Evolutionary conservation across 2,888 invertebrate species (phyloP).

Genomic region (Pterostichus madidus): DNA sequence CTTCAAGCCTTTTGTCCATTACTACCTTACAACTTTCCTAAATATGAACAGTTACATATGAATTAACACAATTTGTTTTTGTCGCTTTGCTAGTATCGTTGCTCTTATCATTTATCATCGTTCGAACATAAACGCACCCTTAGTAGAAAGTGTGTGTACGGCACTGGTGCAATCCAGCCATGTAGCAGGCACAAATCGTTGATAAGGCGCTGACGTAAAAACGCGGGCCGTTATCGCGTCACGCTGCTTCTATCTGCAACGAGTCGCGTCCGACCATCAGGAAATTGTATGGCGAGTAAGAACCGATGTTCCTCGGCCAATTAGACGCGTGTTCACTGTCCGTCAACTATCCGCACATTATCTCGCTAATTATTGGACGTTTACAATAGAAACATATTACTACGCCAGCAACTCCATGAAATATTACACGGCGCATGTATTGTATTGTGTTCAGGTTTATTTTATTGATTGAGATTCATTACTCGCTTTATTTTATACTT

Average conservation of each 20-base stretch:
- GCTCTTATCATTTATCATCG: too few relatives aligned
- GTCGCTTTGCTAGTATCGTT: too few relatives aligned
- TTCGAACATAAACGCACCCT: too few relatives aligned
- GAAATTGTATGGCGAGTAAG: slow-evolving; percentile 50
- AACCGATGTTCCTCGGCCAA: slow-evolving; percentile 54
- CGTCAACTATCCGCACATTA: slow-evolving; percentile 54
- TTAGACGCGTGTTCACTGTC: slow-evolving; percentile 51
- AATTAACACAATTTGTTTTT: too few relatives aligned
- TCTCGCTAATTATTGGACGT: slow-evolving; percentile 53
- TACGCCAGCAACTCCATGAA: not conserved
- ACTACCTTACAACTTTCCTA: too few relatives aligned
- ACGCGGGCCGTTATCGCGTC: slow-evolving; percentile 41
- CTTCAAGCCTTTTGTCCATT: too few relatives aligned
- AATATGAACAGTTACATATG: too few relatives aligned
- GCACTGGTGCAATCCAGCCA: slow-evolving; percentile 27
- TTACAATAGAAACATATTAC: slow-evolving; percentile 53
- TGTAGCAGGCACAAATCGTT: slow-evolving; percentile 44
- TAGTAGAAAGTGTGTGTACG: not conserved
- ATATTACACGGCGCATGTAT: slow-evolving; percentile 2
- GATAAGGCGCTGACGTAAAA: slow-evolving; percentile 39
- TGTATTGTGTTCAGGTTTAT: slow-evolving; percentile 11
- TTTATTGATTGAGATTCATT: slow-evolving; percentile 41
- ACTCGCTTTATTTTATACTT: slow-evolving; percentile 23
- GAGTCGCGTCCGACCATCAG: slow-evolving; percentile 44
- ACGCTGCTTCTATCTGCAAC: slow-evolving; percentile 48